These are phyloP conservation scores for Drosophila stalkeri DNA, from an alignment of 2,888 invertebrate genomes.

Conservation along the genomic window DNA sequence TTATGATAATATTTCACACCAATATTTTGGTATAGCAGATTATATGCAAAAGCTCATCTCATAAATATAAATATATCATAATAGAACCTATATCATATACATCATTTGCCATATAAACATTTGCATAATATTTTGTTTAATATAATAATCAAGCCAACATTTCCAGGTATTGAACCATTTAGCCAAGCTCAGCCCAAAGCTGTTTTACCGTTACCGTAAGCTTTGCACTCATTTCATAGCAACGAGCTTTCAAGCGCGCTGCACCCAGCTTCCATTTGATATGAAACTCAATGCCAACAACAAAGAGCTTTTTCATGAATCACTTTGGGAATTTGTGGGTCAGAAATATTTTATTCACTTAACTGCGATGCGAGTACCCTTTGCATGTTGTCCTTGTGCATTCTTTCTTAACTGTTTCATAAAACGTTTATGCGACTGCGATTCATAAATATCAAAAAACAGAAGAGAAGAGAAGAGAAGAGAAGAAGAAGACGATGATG, in stretches of 20 bases:
- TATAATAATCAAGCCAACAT: background rate
- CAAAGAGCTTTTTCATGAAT: slow-evolving; percentile 30
- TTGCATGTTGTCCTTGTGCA: slow-evolving; percentile 18
- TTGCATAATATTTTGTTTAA: background rate
- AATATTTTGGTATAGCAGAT: background rate
- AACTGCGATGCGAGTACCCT: slow-evolving; percentile 14
- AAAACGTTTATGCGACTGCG: slow-evolving; percentile 68
- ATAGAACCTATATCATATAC: background rate
- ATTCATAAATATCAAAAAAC: slow-evolving; percentile 50
- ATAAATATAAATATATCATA: background rate
- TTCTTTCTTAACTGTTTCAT: slow-evolving; percentile 48
- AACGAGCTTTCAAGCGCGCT: slow-evolving; percentile 29
- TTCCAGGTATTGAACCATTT: slow-evolving; percentile 35
- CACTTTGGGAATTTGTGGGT: slow-evolving; percentile 2
- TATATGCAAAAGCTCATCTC: background rate
- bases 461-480: no score
- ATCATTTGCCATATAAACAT: background rate
- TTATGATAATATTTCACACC: no score
- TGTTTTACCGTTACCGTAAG: slow-evolving; percentile 16
- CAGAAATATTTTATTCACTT: slow-evolving; percentile 19
- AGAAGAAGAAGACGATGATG: background rate
- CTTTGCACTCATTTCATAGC: slow-evolving; percentile 25
- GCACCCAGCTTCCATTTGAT: slow-evolving; percentile 31
- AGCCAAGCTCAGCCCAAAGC: slow-evolving; percentile 28
- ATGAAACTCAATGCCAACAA: slow-evolving; percentile 2